Evolutionary conservation across 2,797 vertebrate species (phyloP).

Genomic region (Clarias platycephalus): DNA sequence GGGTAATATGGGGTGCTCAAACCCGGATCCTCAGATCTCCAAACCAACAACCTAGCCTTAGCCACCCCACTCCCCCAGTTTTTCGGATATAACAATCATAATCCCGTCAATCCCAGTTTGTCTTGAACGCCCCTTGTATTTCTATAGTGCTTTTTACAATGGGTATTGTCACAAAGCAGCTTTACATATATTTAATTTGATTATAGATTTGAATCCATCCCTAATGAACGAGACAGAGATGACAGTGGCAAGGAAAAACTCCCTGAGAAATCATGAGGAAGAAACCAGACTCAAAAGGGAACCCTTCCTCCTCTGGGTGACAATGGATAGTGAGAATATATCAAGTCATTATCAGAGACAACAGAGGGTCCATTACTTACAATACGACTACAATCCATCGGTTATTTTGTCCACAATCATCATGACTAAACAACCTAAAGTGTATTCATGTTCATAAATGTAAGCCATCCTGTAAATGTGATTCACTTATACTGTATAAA

Average conservation of each 20-base stretch:
- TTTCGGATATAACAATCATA: too few relatives aligned
- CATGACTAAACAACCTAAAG: background rate
- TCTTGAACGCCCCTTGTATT: too few relatives aligned
- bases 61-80: too few relatives aligned
- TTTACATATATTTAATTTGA: too few relatives aligned
- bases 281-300: conserved; percentile 2
- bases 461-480: background rate
- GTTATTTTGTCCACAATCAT: background rate
- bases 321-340: background rate
- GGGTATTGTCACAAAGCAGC: too few relatives aligned
- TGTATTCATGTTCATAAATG: background rate
- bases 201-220: too few relatives aligned
- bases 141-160: too few relatives aligned
- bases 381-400: background rate
- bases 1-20: too few relatives aligned
- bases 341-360: background rate
- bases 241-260: background rate
- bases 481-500: background rate
- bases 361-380: background rate
- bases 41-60: too few relatives aligned
- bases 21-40: too few relatives aligned
- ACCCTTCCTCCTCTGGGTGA: background rate
- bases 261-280: background rate
- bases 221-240: background rate
- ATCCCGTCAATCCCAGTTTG: too few relatives aligned